A percentile compares a stretch with the other conserved stretches of the same genome.
phyloP scores from a whole-genome alignment of 2,888 invertebrate species.

The Ceratothoa steindachneri region DNA sequence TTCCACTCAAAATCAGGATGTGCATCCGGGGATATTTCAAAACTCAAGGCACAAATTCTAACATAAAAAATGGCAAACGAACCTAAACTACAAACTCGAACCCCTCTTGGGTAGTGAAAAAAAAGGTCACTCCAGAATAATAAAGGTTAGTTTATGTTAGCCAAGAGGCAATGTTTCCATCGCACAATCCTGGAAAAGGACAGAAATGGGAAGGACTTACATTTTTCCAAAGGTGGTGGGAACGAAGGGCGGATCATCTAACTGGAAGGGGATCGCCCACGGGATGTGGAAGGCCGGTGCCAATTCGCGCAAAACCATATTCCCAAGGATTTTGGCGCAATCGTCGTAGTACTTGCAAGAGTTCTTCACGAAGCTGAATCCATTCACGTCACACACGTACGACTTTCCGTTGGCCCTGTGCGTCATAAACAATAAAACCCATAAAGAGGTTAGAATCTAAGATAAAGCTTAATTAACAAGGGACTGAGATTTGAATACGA shows the following conservation, averaged over 20 bases:
- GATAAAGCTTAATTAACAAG: too few species aligned
- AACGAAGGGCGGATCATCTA: constrained; percentile 97
- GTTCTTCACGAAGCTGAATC: constrained; percentile 99
- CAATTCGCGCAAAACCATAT: constrained; percentile 91
- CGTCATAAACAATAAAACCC: too few species aligned
- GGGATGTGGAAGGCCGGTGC: constrained; percentile 95
- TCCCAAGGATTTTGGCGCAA: constrained; percentile 95
- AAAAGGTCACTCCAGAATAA: too few species aligned
- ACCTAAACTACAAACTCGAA: neutral
- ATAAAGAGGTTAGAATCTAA: too few species aligned
- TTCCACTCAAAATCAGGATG: too few species aligned
- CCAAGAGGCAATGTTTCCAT: too few species aligned
- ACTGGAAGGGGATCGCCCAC: constrained; percentile 93
- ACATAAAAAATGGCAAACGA: too few species aligned
- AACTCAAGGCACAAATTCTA: too few species aligned
- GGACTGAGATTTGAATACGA: neutral
- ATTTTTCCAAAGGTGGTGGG: constrained; percentile 98
- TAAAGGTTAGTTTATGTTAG: too few species aligned
- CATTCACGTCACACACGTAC: constrained; percentile 99
- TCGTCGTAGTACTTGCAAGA: constrained; percentile 99
- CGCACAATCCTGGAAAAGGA: neutral
- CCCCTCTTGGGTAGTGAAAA: too few species aligned
- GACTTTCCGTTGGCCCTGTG: constrained; percentile 95
- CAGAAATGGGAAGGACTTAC: constrained; percentile 54
- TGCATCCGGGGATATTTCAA: too few species aligned